Percentiles rank a stretch among this genome's conserved stretches.
phyloP scores from a whole-genome alignment of 2,113 vertebrate genomes.

The Empidonax alnorum region DNA sequence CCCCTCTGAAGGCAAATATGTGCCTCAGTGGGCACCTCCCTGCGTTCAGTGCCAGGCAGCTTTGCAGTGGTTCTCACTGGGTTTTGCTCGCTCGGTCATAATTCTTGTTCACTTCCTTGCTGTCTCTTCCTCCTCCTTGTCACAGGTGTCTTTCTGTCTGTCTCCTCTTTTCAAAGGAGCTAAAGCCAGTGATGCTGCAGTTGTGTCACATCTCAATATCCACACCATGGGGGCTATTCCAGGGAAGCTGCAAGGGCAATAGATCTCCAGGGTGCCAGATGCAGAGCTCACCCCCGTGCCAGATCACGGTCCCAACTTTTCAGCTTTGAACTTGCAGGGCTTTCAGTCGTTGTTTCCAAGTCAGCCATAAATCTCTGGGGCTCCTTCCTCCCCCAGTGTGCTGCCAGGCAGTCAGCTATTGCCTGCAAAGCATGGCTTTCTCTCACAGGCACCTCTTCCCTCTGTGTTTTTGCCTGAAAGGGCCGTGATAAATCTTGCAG shows the following conservation, averaged over 20 bases:
- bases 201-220: not conserved
- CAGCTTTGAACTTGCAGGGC: constrained; percentile 20
- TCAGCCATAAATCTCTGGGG: constrained; percentile 22
- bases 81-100: not conserved
- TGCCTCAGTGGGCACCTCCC: not conserved
- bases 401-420: not conserved
- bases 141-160: not conserved
- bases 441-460: not conserved
- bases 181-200: not conserved
- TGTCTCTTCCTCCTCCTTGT: not conserved
- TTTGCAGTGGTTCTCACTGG: not conserved
- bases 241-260: not conserved
- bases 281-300: not conserved
- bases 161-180: not conserved
- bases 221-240: not conserved
- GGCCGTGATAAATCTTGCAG: not conserved
- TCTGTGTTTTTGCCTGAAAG: not conserved
- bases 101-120: not conserved
- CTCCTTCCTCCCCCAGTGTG: not conserved
- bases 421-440: not conserved
- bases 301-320: not conserved
- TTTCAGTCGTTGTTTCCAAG: constrained; percentile 12
- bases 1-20: constrained; percentile 1
- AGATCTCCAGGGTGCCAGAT: constrained; percentile 13
- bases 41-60: not conserved